Evolutionary conservation across 2,797 vertebrate species (phyloP), one percentile per base, ranked within the genome.

Genomic region (Alca torda): DNA sequence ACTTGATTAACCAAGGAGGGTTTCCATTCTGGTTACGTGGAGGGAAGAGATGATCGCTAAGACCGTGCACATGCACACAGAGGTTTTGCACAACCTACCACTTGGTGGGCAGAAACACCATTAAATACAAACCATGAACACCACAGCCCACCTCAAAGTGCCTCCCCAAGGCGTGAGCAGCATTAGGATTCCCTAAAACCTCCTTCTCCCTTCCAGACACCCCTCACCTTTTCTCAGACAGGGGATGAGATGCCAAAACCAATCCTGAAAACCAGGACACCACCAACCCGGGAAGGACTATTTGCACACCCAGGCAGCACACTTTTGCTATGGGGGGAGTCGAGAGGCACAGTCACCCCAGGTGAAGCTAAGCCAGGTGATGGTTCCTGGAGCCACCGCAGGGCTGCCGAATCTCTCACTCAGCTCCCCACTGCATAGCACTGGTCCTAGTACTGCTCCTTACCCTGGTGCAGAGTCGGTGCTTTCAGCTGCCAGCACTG

Each of bases 331-430:
- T 4, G 10, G 25, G 30, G 19, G 24, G 0, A 88, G 31, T 9
- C 1, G 0, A 17, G 37, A 76, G 48, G n/a, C 26, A 56, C 41
- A 46, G 31, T 14, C 43, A 76, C 16, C 7, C 14, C 1, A 1
- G 30, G 30, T 64, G 33, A 54, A 50, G 33, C 21, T 43, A n/a
- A 53, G 16, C n/a, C 1, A 3, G 28, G 33, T 14, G 30, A 80
- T 25, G 50, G 43, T 16, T 39, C 31, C 53, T n/a, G 45, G 19
- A 33, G 5, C 24, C 2, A 0, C 31, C 10, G 10, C 25, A 61
- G 30, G 39, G 18, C 68, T 82, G 21, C 14, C 9, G 0, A 39
- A 57, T 16, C 57, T 30, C 35, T 26, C 2, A 0, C 19, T 17
- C 39, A 81, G 74, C 37, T 87, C 56, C 63, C 24, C 14, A 46